phyloP scores from a whole-genome alignment of 2,797 vertebrate genomes.

The Sylvia borin region DNA sequence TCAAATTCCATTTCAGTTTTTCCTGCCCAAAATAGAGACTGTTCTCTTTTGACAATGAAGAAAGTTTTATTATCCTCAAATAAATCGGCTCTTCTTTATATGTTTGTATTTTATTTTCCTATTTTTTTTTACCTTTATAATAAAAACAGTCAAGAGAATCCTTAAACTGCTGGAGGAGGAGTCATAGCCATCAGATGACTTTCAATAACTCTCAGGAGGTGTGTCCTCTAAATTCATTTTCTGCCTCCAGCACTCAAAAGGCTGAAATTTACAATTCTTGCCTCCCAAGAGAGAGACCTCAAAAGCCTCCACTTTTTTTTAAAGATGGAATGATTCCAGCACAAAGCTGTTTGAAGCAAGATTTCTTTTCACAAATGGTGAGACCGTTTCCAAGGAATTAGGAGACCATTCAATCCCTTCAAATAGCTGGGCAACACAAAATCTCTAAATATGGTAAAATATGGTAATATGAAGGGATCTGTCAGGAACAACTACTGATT shows the following conservation, averaged over 20 bases:
- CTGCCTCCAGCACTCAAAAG: neutral
- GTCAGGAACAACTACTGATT: neutral
- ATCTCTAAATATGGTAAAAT: neutral
- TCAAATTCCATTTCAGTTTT: neutral
- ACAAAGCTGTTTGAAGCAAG: neutral
- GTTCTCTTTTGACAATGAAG: neutral
- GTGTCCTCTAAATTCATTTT: neutral
- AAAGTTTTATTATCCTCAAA: neutral
- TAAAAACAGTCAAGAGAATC: neutral
- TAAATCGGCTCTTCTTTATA: neutral
- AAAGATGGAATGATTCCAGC: neutral
- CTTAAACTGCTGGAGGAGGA: neutral
- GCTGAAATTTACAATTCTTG: neutral
- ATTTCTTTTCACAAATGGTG: neutral
- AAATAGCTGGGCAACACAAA: neutral
- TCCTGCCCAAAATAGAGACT: neutral
- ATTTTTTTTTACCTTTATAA: neutral
- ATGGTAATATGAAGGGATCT: neutral
- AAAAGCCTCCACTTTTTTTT: neutral
- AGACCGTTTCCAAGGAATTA: neutral
- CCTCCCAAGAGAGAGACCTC: neutral
- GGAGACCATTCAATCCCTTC: neutral
- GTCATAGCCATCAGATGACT: neutral
- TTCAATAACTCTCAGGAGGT: neutral
- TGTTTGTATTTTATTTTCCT: neutral